Percentiles rank a stretch among this genome's conserved stretches.
phyloP scores from a whole-genome alignment of 2,888 invertebrate genomes.

The Mythimna pallens region DNA sequence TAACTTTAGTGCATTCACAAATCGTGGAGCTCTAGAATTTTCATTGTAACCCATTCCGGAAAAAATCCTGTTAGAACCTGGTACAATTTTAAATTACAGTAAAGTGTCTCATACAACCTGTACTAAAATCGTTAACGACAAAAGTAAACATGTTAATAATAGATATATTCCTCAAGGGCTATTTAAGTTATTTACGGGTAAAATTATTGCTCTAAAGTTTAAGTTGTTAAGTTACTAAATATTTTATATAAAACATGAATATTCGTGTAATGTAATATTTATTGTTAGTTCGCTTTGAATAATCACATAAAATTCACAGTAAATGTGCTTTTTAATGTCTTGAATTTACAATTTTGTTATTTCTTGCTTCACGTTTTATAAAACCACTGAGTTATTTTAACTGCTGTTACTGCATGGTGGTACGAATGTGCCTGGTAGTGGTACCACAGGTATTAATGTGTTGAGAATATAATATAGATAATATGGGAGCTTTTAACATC shows the following conservation, averaged over 20 bases:
- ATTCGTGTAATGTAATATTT: conserved; percentile 5
- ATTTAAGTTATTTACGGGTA: neutral
- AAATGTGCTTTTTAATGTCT: conserved; percentile 28
- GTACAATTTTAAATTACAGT: no score
- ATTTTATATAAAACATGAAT: conserved; percentile 1
- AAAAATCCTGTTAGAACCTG: neutral
- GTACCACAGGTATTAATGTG: conserved; percentile 1
- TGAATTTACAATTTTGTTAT: conserved; percentile 37
- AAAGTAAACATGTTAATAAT: neutral
- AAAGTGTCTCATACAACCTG: neutral
- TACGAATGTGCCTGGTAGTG: neutral
- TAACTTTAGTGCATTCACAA: neutral
- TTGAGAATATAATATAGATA: conserved; percentile 10
- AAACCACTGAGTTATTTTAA: conserved; percentile 28
- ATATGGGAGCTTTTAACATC: conserved; percentile 6
- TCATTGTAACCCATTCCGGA: neutral
- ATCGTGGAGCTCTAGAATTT: neutral
- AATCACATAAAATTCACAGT: conserved; percentile 30
- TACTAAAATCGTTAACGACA: neutral
- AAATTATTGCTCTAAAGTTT: neutral
- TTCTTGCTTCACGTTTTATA: conserved; percentile 27
- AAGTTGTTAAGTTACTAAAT: neutral
- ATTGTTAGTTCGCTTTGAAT: conserved; percentile 23
- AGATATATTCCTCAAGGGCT: neutral
- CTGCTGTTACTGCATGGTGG: conserved; percentile 9